These are phyloP conservation scores for Gibbula magus DNA, from an alignment of 2,888 invertebrate genomes.

Conservation along the genomic window DNA sequence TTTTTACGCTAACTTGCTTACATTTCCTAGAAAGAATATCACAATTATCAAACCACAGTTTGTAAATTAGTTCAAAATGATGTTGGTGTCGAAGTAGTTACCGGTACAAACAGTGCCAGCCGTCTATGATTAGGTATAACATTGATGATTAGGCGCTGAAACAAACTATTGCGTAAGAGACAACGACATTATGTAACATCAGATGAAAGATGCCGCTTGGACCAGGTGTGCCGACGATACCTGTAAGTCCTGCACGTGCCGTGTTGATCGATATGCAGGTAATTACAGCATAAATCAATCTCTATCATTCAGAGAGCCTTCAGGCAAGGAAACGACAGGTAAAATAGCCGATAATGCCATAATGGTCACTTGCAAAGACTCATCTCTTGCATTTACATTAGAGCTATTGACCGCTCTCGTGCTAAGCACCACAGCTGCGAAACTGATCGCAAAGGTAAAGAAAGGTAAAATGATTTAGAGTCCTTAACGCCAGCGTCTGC, in stretches of 20 bases:
- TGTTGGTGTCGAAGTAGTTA: no score
- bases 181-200: not conserved
- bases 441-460: not conserved
- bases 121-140: no score
- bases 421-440: not conserved
- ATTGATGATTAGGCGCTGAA: no score
- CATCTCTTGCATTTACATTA: not conserved
- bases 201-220: not conserved
- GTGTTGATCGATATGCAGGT: not conserved
- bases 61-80: no score
- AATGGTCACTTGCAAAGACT: constrained; percentile 3
- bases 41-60: no score
- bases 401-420: not conserved
- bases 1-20: no score
- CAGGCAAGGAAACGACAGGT: constrained; percentile 16
- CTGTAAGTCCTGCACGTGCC: not conserved
- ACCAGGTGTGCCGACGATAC: constrained; percentile 13
- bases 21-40: no score
- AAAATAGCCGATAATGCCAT: constrained; percentile 2
- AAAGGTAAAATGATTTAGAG: no score
- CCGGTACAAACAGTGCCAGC: no score
- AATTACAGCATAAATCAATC: constrained; percentile 12
- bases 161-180: no score
- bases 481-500: no score
- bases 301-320: not conserved